Conservation (phyloP, 2,888 invertebrate species). For the Amiota communis region DNA sequence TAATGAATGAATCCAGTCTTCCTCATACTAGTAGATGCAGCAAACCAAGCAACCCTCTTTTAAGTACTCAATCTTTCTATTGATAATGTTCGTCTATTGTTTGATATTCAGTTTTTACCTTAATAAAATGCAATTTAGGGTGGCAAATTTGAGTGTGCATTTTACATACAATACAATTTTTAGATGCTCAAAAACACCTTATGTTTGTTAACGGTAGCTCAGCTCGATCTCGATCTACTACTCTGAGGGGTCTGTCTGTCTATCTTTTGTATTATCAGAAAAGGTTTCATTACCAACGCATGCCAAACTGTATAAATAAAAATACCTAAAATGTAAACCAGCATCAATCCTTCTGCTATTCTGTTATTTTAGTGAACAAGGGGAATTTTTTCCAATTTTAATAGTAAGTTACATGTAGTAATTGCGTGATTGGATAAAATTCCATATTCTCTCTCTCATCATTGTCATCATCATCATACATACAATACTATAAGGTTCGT, state of each 20-base stretch:
- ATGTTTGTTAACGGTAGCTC: too few species aligned
- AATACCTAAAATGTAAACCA: constrained; percentile 46
- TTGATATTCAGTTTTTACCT: constrained; percentile 27
- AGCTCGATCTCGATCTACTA: too few species aligned
- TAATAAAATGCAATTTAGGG: constrained; percentile 64
- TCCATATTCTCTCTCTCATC: too few species aligned
- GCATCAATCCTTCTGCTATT: constrained; percentile 66
- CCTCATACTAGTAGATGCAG: too few species aligned
- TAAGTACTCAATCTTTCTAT: background rate
- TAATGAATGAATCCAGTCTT: background rate
- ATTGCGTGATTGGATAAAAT: too few species aligned
- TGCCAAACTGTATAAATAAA: constrained; percentile 32
- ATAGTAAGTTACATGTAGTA: too few species aligned
- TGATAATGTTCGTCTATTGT: constrained; percentile 54
- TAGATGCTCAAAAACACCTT: constrained; percentile 38
- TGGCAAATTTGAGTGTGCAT: constrained; percentile 47
- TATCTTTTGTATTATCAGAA: too few species aligned
- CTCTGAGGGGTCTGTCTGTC: too few species aligned
- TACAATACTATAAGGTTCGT: too few species aligned
- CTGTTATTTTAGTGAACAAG: constrained; percentile 43
- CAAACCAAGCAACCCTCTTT: constrained; percentile 5
- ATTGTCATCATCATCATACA: too few species aligned
- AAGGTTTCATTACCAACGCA: too few species aligned
- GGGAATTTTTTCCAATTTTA: too few species aligned
- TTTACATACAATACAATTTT: constrained; percentile 31